These are phyloP conservation scores for Cairina moschata DNA, from an alignment of 2,113 vertebrate genomes.

Conservation along the genomic window DNA sequence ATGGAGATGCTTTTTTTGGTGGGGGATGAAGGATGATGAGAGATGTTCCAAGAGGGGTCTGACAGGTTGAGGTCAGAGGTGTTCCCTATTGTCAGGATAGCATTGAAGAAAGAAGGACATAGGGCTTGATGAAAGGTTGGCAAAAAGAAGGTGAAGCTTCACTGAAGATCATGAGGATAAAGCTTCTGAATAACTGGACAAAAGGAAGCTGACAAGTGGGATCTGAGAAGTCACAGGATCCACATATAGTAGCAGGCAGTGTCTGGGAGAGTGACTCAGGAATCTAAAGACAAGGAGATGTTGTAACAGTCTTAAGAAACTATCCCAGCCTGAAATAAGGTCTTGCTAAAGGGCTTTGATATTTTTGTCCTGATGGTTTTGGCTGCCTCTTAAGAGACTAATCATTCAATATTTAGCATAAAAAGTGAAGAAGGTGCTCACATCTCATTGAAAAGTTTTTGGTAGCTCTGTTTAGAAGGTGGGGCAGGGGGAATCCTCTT, in stretches of 20 bases:
- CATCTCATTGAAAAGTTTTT: neutral
- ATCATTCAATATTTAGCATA: neutral
- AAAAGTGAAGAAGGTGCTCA: rapidly evolving
- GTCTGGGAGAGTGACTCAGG: neutral
- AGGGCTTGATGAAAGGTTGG: neutral
- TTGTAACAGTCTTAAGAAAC: conserved; percentile 2
- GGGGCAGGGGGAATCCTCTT: neutral
- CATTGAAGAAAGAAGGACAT: neutral
- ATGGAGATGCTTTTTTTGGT: neutral
- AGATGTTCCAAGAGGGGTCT: neutral
- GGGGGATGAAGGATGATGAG: neutral
- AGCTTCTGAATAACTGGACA: neutral
- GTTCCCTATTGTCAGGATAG: neutral
- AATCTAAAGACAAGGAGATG: neutral
- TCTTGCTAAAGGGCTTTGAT: neutral
- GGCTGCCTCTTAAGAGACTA: neutral
- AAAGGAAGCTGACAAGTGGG: neutral
- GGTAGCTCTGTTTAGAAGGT: neutral
- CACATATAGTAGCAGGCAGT: neutral
- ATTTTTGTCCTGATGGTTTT: neutral
- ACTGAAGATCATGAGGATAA: neutral
- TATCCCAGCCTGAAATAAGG: neutral
- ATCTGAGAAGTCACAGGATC: neutral
- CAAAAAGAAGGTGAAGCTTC: neutral
- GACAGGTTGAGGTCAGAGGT: neutral